Base-by-base conservation (phyloP, 2,888 invertebrate species). In the Prenolepis imparis region DNA sequence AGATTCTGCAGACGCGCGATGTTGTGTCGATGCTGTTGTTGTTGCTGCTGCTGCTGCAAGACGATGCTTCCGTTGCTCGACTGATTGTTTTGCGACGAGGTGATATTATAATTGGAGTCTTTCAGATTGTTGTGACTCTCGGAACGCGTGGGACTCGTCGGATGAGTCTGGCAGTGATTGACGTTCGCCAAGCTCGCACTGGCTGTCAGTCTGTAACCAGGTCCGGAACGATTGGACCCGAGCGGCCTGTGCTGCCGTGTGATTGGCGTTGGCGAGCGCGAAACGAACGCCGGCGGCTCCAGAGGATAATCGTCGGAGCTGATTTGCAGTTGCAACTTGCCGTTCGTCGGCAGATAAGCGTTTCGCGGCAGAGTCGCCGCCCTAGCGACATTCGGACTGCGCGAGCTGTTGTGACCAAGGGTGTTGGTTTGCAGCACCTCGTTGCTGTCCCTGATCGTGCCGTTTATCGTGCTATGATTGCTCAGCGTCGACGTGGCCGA, bases 321-420 rank as follows among this genome's bases (percentile, higher is more conserved):
- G 44, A 93, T 93, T 75, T 93, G 94, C 36, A 93, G 59, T 52
- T 93, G 93, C 2, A 95, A 87, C 70, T 94, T 94, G 8, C 94
- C 92, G 2, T 93, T 93, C 0, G 93, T 88, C 44, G 95, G 95
- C 87, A 95, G 92, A 89, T 95, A 97, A 44, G 96, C 96, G 90
- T 97, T 97, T 84, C 97, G 96, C 0, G 97, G 97, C 72, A 97
- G 94, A 1, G 97, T 97, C 32, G 97, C 97, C 0, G 97, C 97
- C 59, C 97, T 94, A 57, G 94, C 93, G 36, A 95, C 94, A 86
- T 95, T 94, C 0, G 95, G 95, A 32, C 94, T 94, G 32, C 93
- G 91, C 3, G 92, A 87, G 73, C 90, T 90, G 82, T 93, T 89
- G 89, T 94, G 94, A 21, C 95, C 92, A 68, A 95, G 82, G 0